Evolutionary conservation across 2,797 vertebrate genomes (phyloP).

Genomic region (Sternotherus odoratus): DNA sequence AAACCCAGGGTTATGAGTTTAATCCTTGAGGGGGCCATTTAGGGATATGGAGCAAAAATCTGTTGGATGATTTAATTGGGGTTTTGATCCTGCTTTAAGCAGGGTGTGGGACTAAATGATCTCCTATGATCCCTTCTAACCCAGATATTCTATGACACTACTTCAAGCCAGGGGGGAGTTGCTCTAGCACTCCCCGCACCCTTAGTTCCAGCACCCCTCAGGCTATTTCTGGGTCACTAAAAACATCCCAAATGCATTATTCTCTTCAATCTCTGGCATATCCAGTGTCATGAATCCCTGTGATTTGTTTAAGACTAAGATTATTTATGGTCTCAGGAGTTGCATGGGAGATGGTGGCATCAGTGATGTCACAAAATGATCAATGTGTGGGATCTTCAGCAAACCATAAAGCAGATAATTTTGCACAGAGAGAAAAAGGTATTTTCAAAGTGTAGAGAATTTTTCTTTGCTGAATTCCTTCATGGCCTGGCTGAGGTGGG

Average conservation of each 20-base stretch:
- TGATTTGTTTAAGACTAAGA: fast-evolving
- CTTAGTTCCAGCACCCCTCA: too few species aligned
- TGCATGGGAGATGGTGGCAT: neutral
- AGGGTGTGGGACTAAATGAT: too few species aligned
- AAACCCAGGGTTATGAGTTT: too few species aligned
- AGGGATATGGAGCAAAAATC: too few species aligned
- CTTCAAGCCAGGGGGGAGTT: too few species aligned
- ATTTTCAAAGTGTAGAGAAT: constrained; percentile 3
- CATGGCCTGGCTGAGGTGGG: constrained; percentile 23
- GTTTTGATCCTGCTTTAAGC: too few species aligned
- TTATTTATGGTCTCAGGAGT: neutral
- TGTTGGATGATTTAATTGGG: too few species aligned
- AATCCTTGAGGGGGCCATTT: too few species aligned
- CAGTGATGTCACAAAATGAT: neutral
- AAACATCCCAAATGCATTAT: neutral
- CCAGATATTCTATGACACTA: too few species aligned
- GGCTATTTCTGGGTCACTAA: neutral
- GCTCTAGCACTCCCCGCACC: too few species aligned
- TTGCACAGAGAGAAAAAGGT: constrained; percentile 7
- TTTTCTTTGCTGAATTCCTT: constrained; percentile 14
- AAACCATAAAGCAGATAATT: neutral
- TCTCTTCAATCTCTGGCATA: neutral
- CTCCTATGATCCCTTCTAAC: too few species aligned
- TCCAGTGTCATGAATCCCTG: neutral
- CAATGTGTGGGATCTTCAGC: constrained; percentile 17